phyloP scores from a whole-genome alignment of 1,140 invertebrate species.

The Spodoptera frugiperda region DNA sequence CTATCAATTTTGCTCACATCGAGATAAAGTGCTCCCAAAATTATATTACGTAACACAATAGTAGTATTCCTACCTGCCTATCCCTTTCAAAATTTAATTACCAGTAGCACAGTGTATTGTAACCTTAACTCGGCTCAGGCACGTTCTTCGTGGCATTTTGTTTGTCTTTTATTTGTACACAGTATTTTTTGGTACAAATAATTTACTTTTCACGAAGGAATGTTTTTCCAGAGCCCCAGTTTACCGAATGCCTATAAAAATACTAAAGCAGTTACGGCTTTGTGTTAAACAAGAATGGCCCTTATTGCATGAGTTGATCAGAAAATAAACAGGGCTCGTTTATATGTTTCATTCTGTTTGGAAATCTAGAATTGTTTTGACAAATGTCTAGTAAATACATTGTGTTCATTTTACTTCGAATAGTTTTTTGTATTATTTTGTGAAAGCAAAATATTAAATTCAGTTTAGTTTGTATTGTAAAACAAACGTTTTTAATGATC shows the following conservation, averaged over 20 bases:
- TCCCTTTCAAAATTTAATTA: not conserved
- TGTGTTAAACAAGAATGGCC: not conserved
- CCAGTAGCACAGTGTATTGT: not conserved
- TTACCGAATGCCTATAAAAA: slow-evolving; percentile 31
- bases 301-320: not conserved
- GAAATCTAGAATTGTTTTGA: not conserved
- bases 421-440: too few relatives aligned
- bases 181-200: slow-evolving; percentile 34
- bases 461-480: too few relatives aligned
- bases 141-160: slow-evolving; percentile 1
- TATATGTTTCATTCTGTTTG: not conserved
- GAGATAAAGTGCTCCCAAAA: too few relatives aligned
- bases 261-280: not conserved
- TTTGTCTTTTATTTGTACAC: slow-evolving; percentile 30
- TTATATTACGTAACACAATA: too few relatives aligned
- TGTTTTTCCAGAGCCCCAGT: slow-evolving; percentile 24
- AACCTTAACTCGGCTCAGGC: not conserved
- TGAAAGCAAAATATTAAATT: too few relatives aligned
- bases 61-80: not conserved
- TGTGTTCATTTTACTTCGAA: not conserved
- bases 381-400: not conserved
- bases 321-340: not conserved
- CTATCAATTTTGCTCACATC: too few relatives aligned
- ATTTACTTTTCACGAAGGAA: slow-evolving; percentile 37
- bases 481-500: too few relatives aligned